Percentiles rank a stretch among this genome's conserved stretches.
Evolutionary conservation across 1,140 invertebrate species (phyloP).

Genomic region (Penaeus vannamei): DNA sequence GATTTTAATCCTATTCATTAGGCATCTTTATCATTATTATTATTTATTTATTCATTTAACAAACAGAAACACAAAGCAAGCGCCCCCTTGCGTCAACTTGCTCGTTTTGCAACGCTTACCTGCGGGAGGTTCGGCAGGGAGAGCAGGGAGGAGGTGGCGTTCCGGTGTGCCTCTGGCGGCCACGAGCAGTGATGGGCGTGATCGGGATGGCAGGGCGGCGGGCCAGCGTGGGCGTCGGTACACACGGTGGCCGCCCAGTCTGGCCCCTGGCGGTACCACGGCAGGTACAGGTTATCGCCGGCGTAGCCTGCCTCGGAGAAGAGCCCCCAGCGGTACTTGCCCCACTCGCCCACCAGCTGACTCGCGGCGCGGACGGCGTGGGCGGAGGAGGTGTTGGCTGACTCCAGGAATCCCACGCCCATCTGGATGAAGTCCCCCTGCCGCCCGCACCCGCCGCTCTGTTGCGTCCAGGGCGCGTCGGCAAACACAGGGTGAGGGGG

Average conservation of each 20-base stretch:
- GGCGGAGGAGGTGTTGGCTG: slow-evolving; percentile 53
- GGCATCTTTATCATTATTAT: no score
- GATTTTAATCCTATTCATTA: no score
- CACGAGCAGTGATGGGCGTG: slow-evolving; percentile 60
- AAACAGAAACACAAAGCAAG: not conserved
- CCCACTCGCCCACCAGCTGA: slow-evolving; percentile 78
- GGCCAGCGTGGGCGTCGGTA: slow-evolving; percentile 54
- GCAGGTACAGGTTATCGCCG: slow-evolving; percentile 77
- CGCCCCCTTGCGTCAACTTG: not conserved
- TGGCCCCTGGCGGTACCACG: slow-evolving; percentile 61
- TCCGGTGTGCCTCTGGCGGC: slow-evolving; percentile 58
- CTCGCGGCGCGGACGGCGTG: slow-evolving; percentile 71
- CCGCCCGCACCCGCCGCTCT: slow-evolving; percentile 76
- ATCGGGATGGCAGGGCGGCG: slow-evolving; percentile 59
- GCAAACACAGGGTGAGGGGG: slow-evolving; percentile 74
- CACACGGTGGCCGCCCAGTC: slow-evolving; percentile 66
- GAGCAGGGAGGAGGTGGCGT: slow-evolving; percentile 74
- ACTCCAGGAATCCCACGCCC: slow-evolving; percentile 71
- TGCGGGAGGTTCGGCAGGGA: slow-evolving; percentile 71
- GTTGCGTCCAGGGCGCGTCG: slow-evolving; percentile 76
- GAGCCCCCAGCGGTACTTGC: slow-evolving; percentile 80
- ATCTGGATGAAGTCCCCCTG: slow-evolving; percentile 77
- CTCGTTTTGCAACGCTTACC: slow-evolving; percentile 42
- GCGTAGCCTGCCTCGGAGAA: slow-evolving; percentile 79
- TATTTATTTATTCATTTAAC: no score